Evolutionary conservation across 2,113 vertebrate species (phyloP).

Genomic region (Podiceps cristatus): DNA sequence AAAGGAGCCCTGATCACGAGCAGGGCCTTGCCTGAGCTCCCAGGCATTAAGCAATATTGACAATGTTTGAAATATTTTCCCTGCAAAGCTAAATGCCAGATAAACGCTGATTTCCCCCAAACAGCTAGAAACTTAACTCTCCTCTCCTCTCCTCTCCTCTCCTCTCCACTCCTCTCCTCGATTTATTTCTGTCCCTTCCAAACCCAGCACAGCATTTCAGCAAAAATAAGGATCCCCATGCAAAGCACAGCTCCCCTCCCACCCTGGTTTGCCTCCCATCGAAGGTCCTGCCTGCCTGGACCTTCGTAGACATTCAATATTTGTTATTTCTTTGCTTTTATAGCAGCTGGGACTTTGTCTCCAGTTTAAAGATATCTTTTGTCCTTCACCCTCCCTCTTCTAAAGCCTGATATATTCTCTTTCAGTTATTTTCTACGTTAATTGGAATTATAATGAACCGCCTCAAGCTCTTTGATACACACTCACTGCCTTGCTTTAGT

Average conservation of each 20-base stretch:
- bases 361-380: background rate
- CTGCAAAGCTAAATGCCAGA: background rate
- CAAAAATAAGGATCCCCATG: background rate
- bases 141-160: background rate
- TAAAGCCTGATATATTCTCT: background rate
- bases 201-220: background rate
- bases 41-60: background rate
- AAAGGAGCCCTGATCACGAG: background rate
- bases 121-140: background rate
- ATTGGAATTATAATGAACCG: background rate
- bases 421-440: background rate
- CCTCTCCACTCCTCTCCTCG: background rate
- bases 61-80: background rate
- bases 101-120: background rate
- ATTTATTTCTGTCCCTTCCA: background rate
- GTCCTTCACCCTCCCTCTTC: background rate
- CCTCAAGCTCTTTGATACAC: background rate
- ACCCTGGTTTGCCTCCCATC: rapidly evolving
- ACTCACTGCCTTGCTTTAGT: background rate
- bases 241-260: background rate
- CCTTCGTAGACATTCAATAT: background rate
- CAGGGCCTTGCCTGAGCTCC: background rate
- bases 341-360: background rate
- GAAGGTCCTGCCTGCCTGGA: background rate
- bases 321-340: background rate